A percentile compares a stretch with the other conserved stretches of the same genome.
Evolutionary conservation across 2,888 invertebrate species (phyloP).

Genomic region (Thymelicus lineola): DNA sequence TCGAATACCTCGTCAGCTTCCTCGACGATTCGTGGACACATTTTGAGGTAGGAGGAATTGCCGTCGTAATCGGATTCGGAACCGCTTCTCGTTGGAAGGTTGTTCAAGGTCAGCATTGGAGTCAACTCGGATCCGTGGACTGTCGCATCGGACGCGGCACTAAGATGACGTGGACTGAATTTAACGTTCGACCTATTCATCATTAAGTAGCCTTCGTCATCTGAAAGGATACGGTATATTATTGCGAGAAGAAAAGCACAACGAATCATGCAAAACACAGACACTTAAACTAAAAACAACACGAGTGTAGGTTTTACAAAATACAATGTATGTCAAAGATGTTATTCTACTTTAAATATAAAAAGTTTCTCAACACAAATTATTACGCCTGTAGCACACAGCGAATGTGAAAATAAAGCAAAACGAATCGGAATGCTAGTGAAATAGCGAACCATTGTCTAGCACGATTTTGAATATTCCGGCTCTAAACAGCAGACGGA

Average conservation of each 20-base stretch:
- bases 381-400: too few species aligned
- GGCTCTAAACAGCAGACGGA: too few species aligned
- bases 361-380: background rate
- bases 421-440: background rate
- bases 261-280: conserved; percentile 13
- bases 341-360: background rate
- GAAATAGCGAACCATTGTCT: background rate
- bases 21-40: conserved; percentile 70
- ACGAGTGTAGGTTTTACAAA: background rate
- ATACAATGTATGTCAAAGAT: background rate
- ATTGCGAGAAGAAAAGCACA: background rate
- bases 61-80: conserved; percentile 78
- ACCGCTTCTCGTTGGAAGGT: conserved; percentile 66
- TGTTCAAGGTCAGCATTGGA: conserved; percentile 82
- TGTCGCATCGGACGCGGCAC: conserved; percentile 59
- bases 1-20: conserved; percentile 76
- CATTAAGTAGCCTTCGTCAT: conserved; percentile 85
- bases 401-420: background rate
- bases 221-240: conserved; percentile 55
- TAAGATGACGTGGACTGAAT: conserved; percentile 83
- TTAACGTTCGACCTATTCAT: conserved; percentile 84
- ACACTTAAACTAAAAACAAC: conserved; percentile 12
- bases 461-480: too few species aligned
- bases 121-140: conserved; percentile 74
- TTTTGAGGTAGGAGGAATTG: conserved; percentile 61